phyloP scores from a whole-genome alignment of 2,888 invertebrate species.

The Harmothoe impar region DNA sequence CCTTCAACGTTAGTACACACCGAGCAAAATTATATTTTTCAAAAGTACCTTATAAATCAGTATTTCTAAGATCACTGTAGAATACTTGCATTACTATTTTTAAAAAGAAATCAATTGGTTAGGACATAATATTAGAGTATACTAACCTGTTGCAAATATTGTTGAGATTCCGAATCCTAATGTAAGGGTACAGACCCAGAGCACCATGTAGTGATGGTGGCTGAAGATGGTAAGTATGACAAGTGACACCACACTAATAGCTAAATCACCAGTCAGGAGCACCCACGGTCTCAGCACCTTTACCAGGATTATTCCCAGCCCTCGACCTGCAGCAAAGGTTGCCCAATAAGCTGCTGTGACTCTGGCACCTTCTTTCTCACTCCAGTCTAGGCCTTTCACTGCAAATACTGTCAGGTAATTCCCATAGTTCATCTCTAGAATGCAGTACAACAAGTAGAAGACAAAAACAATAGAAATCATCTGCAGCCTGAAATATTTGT shows the following conservation, averaged over 20 bases:
- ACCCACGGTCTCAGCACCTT: not conserved
- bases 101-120: no score
- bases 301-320: conserved; percentile 13
- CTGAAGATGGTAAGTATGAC: not conserved
- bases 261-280: conserved; percentile 23
- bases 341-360: conserved; percentile 42
- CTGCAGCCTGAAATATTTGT: not conserved
- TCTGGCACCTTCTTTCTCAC: conserved; percentile 36
- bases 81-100: not conserved
- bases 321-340: not conserved
- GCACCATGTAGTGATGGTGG: not conserved
- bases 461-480: conserved; percentile 5
- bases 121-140: not conserved
- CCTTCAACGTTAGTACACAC: not conserved
- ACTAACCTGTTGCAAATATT: conserved; percentile 45
- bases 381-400: conserved; percentile 44
- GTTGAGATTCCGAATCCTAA: conserved; percentile 52
- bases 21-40: not conserved
- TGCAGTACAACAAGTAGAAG: conserved; percentile 33
- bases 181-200: conserved; percentile 33
- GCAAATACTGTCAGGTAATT: conserved; percentile 5
- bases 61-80: not conserved
- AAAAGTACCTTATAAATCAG: not conserved
- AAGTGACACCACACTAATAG: not conserved
- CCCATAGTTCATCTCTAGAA: conserved; percentile 47